Conservation (phyloP, 2,888 invertebrate species). For the Sminthurinus aureus region DNA sequence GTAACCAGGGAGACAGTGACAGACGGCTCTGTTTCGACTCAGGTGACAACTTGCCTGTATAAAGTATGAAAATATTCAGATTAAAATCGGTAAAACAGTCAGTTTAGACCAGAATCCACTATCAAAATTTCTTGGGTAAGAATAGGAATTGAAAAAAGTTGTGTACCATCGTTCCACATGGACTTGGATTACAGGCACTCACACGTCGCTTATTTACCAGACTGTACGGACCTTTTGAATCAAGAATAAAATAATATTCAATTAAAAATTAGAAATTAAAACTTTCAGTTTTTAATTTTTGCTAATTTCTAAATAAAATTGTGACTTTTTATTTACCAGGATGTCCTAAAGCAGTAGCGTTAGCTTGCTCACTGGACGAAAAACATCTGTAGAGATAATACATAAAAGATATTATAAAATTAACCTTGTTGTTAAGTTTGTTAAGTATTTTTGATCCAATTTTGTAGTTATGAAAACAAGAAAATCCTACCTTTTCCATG, state of each 20-base stretch:
- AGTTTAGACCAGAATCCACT: too few relatives aligned
- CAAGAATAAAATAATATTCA: constrained; percentile 16
- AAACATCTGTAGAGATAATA: constrained; percentile 46
- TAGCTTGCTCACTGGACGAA: constrained; percentile 53
- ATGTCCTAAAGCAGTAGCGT: constrained; percentile 54
- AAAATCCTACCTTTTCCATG: constrained; percentile 49
- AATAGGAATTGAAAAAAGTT: too few relatives aligned
- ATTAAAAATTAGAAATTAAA: constrained; percentile 7
- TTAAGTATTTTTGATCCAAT: too few relatives aligned
- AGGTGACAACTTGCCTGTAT: constrained; percentile 47
- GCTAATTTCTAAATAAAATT: too few relatives aligned
- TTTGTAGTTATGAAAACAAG: too few relatives aligned
- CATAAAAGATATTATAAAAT: too few relatives aligned
- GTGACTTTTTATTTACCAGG: constrained; percentile 39
- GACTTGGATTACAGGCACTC: constrained; percentile 57
- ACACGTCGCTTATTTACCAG: constrained; percentile 57
- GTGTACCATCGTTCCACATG: constrained; percentile 58
- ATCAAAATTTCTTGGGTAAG: too few relatives aligned
- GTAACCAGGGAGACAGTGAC: constrained; percentile 56
- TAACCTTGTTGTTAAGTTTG: too few relatives aligned
- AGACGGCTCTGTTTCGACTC: constrained; percentile 56
- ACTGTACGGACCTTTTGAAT: constrained; percentile 54
- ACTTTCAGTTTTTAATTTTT: background rate
- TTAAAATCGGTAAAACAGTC: background rate
- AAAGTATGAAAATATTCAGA: too few relatives aligned